Base-by-base conservation (phyloP, 2,888 invertebrate genomes). In the Metopia argyrocephala region DNA sequence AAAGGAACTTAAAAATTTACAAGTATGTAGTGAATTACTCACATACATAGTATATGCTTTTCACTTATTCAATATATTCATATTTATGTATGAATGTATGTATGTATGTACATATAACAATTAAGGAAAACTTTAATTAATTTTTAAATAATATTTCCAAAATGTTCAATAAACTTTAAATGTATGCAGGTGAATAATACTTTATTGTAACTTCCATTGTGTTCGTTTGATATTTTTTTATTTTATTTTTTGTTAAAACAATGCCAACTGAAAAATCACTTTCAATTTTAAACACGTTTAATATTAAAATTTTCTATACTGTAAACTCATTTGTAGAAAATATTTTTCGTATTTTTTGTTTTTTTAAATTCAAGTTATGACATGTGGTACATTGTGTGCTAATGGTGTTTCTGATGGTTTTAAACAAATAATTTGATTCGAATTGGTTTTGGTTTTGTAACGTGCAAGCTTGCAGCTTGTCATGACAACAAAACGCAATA, bases 391-490 rank as follows among this genome's bases (percentile, higher is more conserved):
- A n/a, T n/a, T n/a, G n/a, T n/a, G n/a, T n/a, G n/a, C n/a, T n/a
- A n/a, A n/a, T n/a, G n/a, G n/a, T n/a, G 46, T 61, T 18, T 68
- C 27, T 75, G 52, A 4, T 59, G 23, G 61, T 45, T 31, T 45
- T n/a, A 12, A 21, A 31, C 15, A 56, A 70, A 31, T 71, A 64
- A 71, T 66, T 78, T 57, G 48, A 9, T 64, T 69, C 68, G 61
- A 65, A 70, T 70, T 59, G 52, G 56, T 64, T 65, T 70, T 71
- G 28, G 45, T 7, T 59, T 70, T 23, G 52, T 46, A 71, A 61
- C 61, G 61, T 71, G 65, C 52, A 71, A n/a, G n/a, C n/a, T n/a
- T n/a, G n/a, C n/a, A n/a, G n/a, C 65, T 52, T 78, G 66, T 66
- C 54, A 71, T 54, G 15, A 54, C 46, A 71, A 68, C 28, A 20